Evolutionary conservation across 37 sponge, comb jelly and placozoan genomes (phyloP), one percentile per base, ranked within the genome.

Genomic region (Crambe crambe): DNA sequence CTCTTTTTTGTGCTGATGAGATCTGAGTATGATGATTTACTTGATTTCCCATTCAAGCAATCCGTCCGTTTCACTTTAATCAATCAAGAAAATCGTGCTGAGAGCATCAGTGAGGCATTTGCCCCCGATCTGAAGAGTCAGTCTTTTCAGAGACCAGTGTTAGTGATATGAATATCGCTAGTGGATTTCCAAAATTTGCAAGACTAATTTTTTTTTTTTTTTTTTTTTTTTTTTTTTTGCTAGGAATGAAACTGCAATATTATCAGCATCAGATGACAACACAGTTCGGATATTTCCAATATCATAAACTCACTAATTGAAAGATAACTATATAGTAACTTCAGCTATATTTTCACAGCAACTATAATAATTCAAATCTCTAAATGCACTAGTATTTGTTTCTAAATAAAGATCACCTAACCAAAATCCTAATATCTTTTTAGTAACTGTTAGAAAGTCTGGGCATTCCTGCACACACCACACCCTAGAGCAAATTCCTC

Each of bases 401-500:
- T 25, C 27, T 18, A 51, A 18, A 51, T 51, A 18, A 51, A 18
- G 15, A 51, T 18, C 15, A 15, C 54, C 54, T 51, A 15, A 51
- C 26, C 17, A 60, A n/a, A 60, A 60, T 60, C 17, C 5, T 26
- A 6, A 21, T 60, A 26, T 60, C 61, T 60, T 5, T 20, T 60
- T 22, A 26, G 23, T 4, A 25, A 60, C 61, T 21, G 66, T 65
- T 79, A 97, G 81, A 97, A 97, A 12, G 93, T 94, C 79, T 97
- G 98, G 20, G 95, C 98, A 89, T 97, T 97, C 35, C 95, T 77
- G 63, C 98, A 97, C 43, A 97, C 93, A 4, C 98, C 98, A 57
- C 98, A 97, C 1, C 98, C 98, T 34, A 97, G 80, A 18, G 98
- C 95, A 85, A 94, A 97, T 81, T 97, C 98, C 56, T 97, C 98